phyloP scores from a whole-genome alignment of 2,113 vertebrate species.

The Okapia johnstoni region DNA sequence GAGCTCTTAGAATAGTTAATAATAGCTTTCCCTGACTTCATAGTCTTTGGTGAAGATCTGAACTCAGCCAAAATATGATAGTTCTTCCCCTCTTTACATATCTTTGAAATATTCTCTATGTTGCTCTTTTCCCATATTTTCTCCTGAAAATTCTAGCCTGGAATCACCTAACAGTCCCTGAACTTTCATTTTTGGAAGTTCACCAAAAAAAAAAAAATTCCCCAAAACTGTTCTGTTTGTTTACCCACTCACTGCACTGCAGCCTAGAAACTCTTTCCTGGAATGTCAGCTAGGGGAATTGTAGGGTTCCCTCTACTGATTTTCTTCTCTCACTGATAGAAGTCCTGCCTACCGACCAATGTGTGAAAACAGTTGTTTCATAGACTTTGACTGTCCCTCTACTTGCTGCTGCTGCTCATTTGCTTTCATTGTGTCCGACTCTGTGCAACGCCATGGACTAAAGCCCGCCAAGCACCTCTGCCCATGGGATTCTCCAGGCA shows the following conservation, averaged over 20 bases:
- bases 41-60: neutral
- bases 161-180: neutral
- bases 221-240: neutral
- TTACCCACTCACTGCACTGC: neutral
- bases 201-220: neutral
- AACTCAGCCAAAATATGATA: neutral
- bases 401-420: neutral
- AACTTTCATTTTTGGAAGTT: neutral
- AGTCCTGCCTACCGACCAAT: neutral
- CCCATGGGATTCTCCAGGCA: neutral
- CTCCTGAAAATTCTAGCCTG: neutral
- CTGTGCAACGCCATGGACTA: neutral
- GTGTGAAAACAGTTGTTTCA: neutral
- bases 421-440: neutral
- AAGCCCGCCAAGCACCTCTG: neutral
- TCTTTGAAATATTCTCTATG: neutral
- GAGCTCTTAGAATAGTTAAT: neutral
- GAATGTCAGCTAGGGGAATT: neutral
- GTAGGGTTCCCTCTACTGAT: neutral
- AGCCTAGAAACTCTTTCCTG: neutral
- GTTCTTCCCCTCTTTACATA: neutral
- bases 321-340: neutral
- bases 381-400: neutral
- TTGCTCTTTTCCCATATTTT: neutral
- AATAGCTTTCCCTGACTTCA: neutral